Conservation (phyloP, 2,113 vertebrate species). For the Rhinichthys klamathensis region DNA sequence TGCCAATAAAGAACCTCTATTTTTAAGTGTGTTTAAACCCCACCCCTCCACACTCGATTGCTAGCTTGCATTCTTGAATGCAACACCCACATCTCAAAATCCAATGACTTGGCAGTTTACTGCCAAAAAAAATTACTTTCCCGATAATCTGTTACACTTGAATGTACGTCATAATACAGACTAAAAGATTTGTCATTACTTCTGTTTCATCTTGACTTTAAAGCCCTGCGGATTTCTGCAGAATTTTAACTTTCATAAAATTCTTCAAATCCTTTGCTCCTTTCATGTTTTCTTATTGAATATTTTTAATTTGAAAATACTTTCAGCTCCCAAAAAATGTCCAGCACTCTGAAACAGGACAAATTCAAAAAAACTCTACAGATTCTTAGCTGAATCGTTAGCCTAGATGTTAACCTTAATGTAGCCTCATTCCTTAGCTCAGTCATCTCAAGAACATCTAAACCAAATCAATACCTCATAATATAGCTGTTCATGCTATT, state of each 20-base stretch:
- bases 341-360: not conserved
- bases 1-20: not conserved
- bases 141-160: too few species aligned
- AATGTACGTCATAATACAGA: not conserved
- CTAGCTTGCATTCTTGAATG: too few species aligned
- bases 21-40: not conserved
- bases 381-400: not conserved
- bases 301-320: not conserved
- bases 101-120: not conserved
- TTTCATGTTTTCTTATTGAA: not conserved
- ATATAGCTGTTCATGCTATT: not conserved
- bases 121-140: too few species aligned
- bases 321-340: not conserved
- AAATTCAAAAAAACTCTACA: not conserved
- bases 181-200: not conserved
- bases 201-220: not conserved
- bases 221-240: too few species aligned
- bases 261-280: not conserved
- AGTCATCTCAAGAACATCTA: not conserved
- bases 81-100: not conserved
- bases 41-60: too few species aligned
- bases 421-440: not conserved
- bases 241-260: not conserved
- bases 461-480: conserved; percentile 18
- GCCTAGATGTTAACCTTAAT: not conserved